Conservation (phyloP, 2,113 vertebrate species). For the Aphyosemion australe region DNA sequence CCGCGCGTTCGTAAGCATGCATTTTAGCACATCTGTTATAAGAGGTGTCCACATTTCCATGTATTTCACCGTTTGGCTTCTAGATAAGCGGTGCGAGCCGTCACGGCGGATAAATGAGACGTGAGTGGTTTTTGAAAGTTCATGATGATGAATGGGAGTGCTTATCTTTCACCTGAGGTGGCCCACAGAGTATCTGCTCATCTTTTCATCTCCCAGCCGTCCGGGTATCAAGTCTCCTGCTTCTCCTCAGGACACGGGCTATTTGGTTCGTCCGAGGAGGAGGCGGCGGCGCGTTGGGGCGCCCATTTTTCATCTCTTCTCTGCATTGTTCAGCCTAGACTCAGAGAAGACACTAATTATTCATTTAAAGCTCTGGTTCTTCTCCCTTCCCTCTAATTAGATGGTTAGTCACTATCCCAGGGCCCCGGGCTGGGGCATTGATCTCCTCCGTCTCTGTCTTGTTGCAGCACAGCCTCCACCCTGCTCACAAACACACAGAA, state of each 20-base stretch:
- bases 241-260: slow-evolving; percentile 32
- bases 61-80: neutral
- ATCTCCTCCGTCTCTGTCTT: slow-evolving; percentile 55
- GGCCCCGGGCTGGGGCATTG: slow-evolving; percentile 52
- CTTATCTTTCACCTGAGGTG: slow-evolving; percentile 36
- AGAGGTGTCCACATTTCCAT: neutral
- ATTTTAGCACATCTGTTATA: neutral
- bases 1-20: neutral
- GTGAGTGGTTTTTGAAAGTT: slow-evolving; percentile 11
- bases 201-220: slow-evolving; percentile 33
- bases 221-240: slow-evolving; percentile 25
- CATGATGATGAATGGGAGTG: slow-evolving; percentile 34
- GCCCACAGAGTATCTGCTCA: slow-evolving; percentile 25
- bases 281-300: slow-evolving; percentile 14
- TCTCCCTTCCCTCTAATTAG: slow-evolving; percentile 70
- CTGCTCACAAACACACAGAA: slow-evolving; percentile 26
- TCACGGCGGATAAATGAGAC: slow-evolving; percentile 9
- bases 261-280: slow-evolving; percentile 23
- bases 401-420: slow-evolving; percentile 61
- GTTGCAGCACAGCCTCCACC: slow-evolving; percentile 40
- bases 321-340: slow-evolving; percentile 52
- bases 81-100: slow-evolving; percentile 7
- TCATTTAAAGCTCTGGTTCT: slow-evolving; percentile 64
- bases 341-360: slow-evolving; percentile 66
- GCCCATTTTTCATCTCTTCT: slow-evolving; percentile 56